These are phyloP conservation scores for Cydia splendana DNA, from an alignment of 1,140 invertebrate genomes.

Conservation along the genomic window DNA sequence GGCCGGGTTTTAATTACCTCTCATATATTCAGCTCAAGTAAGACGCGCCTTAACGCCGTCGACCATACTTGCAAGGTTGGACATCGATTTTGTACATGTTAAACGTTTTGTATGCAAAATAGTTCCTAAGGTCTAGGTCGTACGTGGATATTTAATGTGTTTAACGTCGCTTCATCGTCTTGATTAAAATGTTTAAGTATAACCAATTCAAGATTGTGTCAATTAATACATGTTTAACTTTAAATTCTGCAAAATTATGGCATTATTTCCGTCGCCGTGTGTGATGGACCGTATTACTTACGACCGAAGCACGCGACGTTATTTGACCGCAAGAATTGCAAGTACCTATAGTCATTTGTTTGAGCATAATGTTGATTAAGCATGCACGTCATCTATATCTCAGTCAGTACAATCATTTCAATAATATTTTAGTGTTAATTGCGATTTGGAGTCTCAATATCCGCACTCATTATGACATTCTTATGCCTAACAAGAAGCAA, in stretches of 20 bases:
- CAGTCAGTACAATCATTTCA: too few species aligned
- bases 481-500: too few species aligned
- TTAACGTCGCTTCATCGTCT: background rate
- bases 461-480: too few species aligned
- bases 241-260: background rate
- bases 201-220: background rate
- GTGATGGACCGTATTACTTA: background rate
- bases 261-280: background rate
- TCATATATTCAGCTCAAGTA: slow-evolving; percentile 27
- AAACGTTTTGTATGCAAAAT: slow-evolving; percentile 33
- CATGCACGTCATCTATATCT: background rate
- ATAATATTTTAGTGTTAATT: too few species aligned
- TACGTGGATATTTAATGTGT: slow-evolving; percentile 25
- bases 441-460: too few species aligned
- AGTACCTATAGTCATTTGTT: background rate
- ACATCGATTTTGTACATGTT: slow-evolving; percentile 13
- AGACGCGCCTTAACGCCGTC: slow-evolving; percentile 5
- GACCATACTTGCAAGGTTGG: slow-evolving; percentile 22
- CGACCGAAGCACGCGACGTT: background rate
- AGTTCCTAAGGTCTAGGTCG: slow-evolving; percentile 38
- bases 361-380: background rate
- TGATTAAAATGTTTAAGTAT: background rate
- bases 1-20: slow-evolving; percentile 13
- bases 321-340: background rate
- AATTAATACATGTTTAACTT: background rate